Evolutionary conservation across 2,113 vertebrate genomes (phyloP).

Genomic region (Rallus limicola): DNA sequence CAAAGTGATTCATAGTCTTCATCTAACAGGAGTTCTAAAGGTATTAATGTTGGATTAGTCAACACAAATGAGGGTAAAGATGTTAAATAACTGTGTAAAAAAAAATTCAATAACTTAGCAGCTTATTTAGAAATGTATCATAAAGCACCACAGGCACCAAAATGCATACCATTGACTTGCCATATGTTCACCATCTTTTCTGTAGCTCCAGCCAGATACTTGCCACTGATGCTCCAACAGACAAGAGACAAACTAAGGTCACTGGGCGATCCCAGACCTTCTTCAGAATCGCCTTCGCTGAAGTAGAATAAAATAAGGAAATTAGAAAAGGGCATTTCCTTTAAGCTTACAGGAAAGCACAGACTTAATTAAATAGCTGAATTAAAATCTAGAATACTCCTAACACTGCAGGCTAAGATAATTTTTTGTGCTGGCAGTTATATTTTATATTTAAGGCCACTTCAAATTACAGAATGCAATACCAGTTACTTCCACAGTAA

Average conservation of each 20-base stretch:
- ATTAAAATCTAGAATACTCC: background rate
- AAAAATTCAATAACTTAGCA: background rate
- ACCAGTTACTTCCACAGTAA: background rate
- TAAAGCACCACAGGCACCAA: too few species aligned
- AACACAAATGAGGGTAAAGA: background rate
- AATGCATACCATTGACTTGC: slow-evolving; percentile 92
- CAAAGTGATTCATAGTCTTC: background rate
- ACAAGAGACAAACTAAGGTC: slow-evolving; percentile 89
- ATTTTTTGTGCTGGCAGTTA: background rate
- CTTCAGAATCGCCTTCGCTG: slow-evolving; percentile 87
- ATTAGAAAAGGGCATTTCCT: background rate
- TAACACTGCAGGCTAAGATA: background rate
- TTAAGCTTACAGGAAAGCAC: background rate
- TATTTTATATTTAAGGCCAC: background rate
- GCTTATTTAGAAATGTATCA: background rate
- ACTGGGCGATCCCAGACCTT: slow-evolving; percentile 88
- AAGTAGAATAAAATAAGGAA: background rate
- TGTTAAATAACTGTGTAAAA: background rate
- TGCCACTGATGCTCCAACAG: slow-evolving; percentile 94
- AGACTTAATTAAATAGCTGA: background rate
- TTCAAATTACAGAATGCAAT: background rate
- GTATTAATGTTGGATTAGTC: background rate
- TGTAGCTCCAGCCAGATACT: slow-evolving; percentile 90
- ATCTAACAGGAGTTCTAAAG: background rate
- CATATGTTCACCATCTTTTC: slow-evolving; percentile 98